These are phyloP conservation scores for Coryphaenoides rupestris DNA, from an alignment of 2,113 vertebrate species.

Conservation along the genomic window DNA sequence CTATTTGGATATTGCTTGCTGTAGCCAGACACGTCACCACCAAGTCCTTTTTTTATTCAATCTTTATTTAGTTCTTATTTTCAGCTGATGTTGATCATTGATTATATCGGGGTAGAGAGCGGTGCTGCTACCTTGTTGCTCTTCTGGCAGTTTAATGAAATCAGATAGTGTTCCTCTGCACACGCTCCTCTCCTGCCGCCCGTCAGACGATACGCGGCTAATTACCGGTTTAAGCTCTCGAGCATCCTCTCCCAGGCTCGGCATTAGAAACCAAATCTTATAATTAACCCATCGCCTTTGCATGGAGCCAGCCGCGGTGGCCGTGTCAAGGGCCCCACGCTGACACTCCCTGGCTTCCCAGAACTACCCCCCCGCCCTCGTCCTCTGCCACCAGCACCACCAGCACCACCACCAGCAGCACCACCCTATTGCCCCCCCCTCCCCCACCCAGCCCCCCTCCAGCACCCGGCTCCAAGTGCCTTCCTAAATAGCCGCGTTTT, in stretches of 20 bases:
- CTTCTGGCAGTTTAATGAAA: too few species aligned
- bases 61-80: too few species aligned
- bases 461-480: slow-evolving; percentile 21
- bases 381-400: too few species aligned
- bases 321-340: slow-evolving; percentile 55
- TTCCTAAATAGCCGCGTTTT: slow-evolving; percentile 45
- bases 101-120: too few species aligned
- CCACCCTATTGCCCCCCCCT: slow-evolving; percentile 1
- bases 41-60: too few species aligned
- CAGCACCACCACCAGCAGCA: too few species aligned
- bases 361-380: slow-evolving; percentile 35
- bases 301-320: slow-evolving; percentile 69
- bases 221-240: slow-evolving; percentile 68
- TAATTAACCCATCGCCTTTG: slow-evolving; percentile 75
- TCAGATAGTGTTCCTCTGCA: too few species aligned
- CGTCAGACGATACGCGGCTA: slow-evolving; percentile 68
- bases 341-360: slow-evolving; percentile 67
- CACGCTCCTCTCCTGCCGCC: too few species aligned
- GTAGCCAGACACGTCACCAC: too few species aligned
- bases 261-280: slow-evolving; percentile 72
- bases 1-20: too few species aligned
- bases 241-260: slow-evolving; percentile 64
- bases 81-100: too few species aligned
- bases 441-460: slow-evolving; percentile 39
- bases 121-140: too few species aligned